phyloP scores from a whole-genome alignment of 1,140 invertebrate genomes.

The Panagrolaimus sp. region DNA sequence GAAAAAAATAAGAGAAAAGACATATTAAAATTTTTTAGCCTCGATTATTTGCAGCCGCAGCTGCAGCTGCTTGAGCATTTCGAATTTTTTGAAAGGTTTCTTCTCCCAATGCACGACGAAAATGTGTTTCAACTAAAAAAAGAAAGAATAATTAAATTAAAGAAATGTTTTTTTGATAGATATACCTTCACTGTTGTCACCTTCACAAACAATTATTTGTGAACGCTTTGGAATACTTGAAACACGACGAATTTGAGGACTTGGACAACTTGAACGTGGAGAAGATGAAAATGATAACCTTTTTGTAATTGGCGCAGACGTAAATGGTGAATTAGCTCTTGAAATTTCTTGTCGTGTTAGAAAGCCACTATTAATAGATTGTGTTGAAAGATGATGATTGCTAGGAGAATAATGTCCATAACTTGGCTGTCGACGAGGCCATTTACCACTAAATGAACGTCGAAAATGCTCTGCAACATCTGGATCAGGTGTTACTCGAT shows the following conservation, averaged over 20 bases:
- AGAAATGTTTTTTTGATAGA: neutral
- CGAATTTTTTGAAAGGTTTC: conserved; percentile 20
- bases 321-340: neutral
- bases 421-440: conserved; percentile 27
- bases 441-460: conserved; percentile 35
- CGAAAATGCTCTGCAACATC: conserved; percentile 36
- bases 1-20: too few relatives aligned
- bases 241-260: conserved; percentile 10
- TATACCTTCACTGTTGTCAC: conserved; percentile 17
- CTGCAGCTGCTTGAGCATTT: conserved; percentile 6
- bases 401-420: conserved; percentile 24
- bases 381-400: conserved; percentile 5
- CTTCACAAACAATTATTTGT: conserved; percentile 29
- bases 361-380: neutral
- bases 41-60: neutral
- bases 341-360: conserved; percentile 8
- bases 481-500: conserved; percentile 26
- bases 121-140: conserved; percentile 29
- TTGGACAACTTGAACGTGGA: conserved; percentile 12
- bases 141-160: neutral
- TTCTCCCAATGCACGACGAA: conserved; percentile 23
- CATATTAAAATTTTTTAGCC: too few relatives aligned
- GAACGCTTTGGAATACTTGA: conserved; percentile 11
- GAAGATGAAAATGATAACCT: neutral
- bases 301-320: conserved; percentile 5